Evolutionary conservation across 1,140 invertebrate genomes (phyloP).

Genomic region (Trachymyrmex septentrionalis): DNA sequence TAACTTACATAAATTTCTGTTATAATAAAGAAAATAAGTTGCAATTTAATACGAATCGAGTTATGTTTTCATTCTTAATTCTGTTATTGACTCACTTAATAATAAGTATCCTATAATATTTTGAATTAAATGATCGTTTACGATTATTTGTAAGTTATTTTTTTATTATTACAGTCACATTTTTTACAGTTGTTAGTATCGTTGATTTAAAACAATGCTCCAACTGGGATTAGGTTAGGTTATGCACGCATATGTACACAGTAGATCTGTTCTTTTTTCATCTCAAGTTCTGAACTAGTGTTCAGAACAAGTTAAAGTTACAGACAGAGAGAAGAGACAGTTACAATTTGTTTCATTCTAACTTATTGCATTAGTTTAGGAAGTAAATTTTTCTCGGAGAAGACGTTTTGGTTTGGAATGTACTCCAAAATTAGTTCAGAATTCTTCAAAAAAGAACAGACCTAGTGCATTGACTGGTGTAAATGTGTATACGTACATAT

Average conservation of each 20-base stretch:
- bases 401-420: too few species aligned
- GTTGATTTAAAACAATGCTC: conserved; percentile 22
- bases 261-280: background rate
- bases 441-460: too few species aligned
- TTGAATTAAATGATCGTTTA: background rate
- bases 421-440: too few species aligned
- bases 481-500: too few species aligned
- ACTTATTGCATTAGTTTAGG: too few species aligned
- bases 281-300: too few species aligned
- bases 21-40: background rate
- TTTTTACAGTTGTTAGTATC: background rate
- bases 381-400: too few species aligned
- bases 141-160: background rate
- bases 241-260: background rate
- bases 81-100: background rate
- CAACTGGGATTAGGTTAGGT: background rate
- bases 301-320: too few species aligned
- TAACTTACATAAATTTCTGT: conserved; percentile 14
- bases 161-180: background rate
- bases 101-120: background rate
- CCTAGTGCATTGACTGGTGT: too few species aligned
- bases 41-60: background rate
- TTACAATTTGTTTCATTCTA: too few species aligned
- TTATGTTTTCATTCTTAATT: background rate
- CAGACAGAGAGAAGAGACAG: too few species aligned